phyloP scores from a whole-genome alignment of 2,113 vertebrate species.

The Tachuris rubrigastra region DNA sequence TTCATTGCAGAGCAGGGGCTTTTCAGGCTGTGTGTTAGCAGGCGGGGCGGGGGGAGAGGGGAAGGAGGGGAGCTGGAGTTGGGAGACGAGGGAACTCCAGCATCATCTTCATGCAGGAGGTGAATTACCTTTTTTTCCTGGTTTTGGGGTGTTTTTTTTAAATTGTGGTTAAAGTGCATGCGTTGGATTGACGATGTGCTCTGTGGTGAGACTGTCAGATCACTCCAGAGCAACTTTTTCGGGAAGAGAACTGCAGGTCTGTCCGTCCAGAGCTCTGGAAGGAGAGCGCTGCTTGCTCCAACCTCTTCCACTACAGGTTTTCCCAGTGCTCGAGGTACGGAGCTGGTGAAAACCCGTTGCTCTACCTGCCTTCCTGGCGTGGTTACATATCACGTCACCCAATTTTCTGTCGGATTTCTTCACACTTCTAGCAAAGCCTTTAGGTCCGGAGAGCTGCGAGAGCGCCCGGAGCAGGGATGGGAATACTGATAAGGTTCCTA shows the following conservation, averaged over 20 bases:
- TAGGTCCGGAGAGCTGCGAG: fast-evolving
- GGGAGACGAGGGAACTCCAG: neutral
- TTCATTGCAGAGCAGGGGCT: neutral
- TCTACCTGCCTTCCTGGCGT: neutral
- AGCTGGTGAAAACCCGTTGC: neutral
- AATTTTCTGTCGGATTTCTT: neutral
- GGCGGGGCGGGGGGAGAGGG: neutral
- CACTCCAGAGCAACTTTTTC: neutral
- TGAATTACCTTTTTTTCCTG: neutral
- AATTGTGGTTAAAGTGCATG: neutral
- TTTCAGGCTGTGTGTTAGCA: neutral
- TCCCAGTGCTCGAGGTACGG: neutral
- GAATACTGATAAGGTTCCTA: neutral
- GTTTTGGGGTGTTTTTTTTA: neutral
- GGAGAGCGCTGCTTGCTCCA: neutral
- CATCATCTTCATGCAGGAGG: neutral
- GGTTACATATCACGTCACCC: fast-evolving
- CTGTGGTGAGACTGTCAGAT: neutral
- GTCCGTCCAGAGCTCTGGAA: neutral
- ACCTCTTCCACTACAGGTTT: neutral
- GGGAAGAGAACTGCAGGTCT: neutral
- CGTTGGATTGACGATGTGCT: neutral
- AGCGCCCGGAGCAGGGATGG: neutral
- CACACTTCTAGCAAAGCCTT: neutral
- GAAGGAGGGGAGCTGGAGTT: neutral